Conservation (phyloP, 2,797 vertebrate species). For the Leucoraja ocellata region DNA sequence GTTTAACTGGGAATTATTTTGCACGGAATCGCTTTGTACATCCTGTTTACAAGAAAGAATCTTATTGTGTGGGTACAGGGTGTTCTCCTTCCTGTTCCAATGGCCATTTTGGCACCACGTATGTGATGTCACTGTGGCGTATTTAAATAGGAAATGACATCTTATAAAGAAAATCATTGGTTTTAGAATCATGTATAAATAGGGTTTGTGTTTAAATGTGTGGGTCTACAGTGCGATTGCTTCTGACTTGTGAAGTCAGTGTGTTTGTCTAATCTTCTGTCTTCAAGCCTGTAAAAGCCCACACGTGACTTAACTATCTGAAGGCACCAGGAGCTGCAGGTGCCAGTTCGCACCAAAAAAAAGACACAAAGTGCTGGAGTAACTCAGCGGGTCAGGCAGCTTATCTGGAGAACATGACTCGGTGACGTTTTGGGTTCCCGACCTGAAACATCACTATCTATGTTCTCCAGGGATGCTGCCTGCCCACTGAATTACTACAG, state of each 20-base stretch:
- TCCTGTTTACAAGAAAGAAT: not conserved
- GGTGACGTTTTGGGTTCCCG: too few relatives aligned
- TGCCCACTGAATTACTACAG: too few relatives aligned
- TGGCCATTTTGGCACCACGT: not conserved
- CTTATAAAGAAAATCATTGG: not conserved
- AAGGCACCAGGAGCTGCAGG: not conserved
- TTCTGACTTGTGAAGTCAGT: not conserved
- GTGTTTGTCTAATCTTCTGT: not conserved
- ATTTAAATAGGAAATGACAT: not conserved
- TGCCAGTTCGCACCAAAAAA: too few relatives aligned
- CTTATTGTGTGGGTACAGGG: not conserved
- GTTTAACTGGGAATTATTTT: slow-evolving; percentile 10
- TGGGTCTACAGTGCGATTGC: not conserved
- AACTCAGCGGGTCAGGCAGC: too few relatives aligned
- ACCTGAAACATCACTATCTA: too few relatives aligned
- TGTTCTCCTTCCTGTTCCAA: not conserved
- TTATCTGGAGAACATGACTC: too few relatives aligned
- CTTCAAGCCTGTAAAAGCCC: not conserved
- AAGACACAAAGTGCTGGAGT: too few relatives aligned
- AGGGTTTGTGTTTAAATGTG: too few relatives aligned
- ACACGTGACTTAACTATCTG: not conserved
- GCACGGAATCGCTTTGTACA: not conserved
- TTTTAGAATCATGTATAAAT: not conserved
- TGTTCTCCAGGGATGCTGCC: not conserved
- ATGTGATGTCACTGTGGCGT: not conserved